Evolutionary conservation across 2,797 vertebrate genomes (phyloP), one percentile per base, ranked within the genome.

Genomic region (Podarcis siculus): DNA sequence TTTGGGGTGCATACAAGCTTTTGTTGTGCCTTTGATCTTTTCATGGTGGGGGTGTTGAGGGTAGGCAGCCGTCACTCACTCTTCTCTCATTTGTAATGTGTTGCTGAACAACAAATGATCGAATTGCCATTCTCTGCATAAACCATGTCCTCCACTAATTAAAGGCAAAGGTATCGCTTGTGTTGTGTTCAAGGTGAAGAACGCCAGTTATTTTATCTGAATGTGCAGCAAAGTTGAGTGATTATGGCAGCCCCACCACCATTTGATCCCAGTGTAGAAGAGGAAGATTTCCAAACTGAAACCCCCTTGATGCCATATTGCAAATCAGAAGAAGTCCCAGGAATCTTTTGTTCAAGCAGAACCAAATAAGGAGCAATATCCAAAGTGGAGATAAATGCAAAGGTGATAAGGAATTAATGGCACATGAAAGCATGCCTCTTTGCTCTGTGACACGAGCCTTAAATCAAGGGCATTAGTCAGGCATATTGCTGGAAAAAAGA

Each of bases 381-480:
- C 4, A 89, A 49, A 66, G 78, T 89, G 45, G 75, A 91, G 75
- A 72, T 78, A 88, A 93, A 91, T 35, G 69, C 3, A 0, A 1
- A 1, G 1, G 64, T 83, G 89, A 39, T 79, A 86, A 91, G 83
- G 88, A 90, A 94, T 89, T 92, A 93, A 94, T 82, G 80, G 86
- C 6, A 91, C 77, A 19, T 85, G 85, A 92, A 92, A 87, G 76
- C 19, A 67, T 42, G 79, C 27, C 86, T 82, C 90, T 91, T 88
- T 90, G 61, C 64, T 85, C 90, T 87, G 82, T 9, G 8, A 89
- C 71, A 71, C 77, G 37, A 64, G 42, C 84, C 77, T 9, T 85
- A 90, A 90, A 90, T 88, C 87, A 86, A 61, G 45, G 39, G 58
- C 45, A 92, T 78, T 75, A 25, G 78, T 37, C 25, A 91, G 82